Evolutionary conservation across 2,113 vertebrate genomes (phyloP), one percentile per base, ranked within the genome.

Genomic region (Nycticryphes semicollaris): DNA sequence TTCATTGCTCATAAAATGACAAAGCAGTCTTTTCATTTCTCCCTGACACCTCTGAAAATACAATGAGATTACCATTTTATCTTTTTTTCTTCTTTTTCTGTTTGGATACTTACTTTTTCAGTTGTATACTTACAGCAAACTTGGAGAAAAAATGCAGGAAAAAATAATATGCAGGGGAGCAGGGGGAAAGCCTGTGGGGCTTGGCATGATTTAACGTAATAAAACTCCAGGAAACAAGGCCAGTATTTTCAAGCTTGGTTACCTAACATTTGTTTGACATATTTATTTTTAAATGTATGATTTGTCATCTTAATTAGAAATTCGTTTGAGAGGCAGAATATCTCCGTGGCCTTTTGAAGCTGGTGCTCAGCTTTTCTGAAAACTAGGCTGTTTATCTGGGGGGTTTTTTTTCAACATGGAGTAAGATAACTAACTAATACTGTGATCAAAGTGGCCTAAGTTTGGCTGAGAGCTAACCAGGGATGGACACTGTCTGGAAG

Each of bases 21-120:
- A 94, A 66, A 96, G 76, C 83, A 67, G 13, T 35, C 82, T 88
- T 86, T 68, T 43, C 79, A 51, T 94, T 93, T 93, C 59, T 95
- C 94, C 70, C 50, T 56, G 23, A 50, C 88, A 90, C 76, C 86
- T 93, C 94, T 81, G 85, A 92, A 84, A 95, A 92, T 41, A 74
- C 63, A n/a, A 7, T 94, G 83, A 90, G 82, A 84, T 94, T 85
- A 90, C 90, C 68, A 35, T 51, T 88, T 96, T 85, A 47, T 90
- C 85, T 83, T 85, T 89, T 89, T 63, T 91, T 59, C 68, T 77
- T 93, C 33, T 91, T 92, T 77, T 43, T 83, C 35, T n/a, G 7
- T 90, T 83, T 63, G 68, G 76, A 67, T 92, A 87, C 84, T 47
- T n/a, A n/a, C n/a, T n/a, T n/a, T n/a, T n/a, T n/a, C n/a, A 56